Conservation (phyloP, 1,140 invertebrate species). For the Rhysida immarginata region DNA sequence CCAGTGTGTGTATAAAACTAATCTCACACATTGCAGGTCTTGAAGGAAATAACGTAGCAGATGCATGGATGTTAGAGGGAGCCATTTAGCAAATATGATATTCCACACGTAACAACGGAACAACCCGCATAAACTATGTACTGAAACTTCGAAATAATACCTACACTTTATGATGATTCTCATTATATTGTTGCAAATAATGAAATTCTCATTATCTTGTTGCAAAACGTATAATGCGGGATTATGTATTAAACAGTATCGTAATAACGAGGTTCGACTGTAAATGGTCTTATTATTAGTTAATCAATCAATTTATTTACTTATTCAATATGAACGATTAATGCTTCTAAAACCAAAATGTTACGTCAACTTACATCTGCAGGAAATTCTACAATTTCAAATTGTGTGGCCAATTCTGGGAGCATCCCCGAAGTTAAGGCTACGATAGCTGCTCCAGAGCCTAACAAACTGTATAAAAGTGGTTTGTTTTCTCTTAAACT, state of each 20-base stretch:
- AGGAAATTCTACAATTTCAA: constrained; percentile 82
- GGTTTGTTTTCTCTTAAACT: constrained; percentile 80
- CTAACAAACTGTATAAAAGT: constrained; percentile 71
- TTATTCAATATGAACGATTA: constrained; percentile 3
- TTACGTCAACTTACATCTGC: constrained; percentile 45
- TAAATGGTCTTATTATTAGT: neutral
- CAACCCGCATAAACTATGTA: too few species aligned
- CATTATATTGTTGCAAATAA: too few species aligned
- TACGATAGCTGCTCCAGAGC: constrained; percentile 54
- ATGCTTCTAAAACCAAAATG: constrained; percentile 2
- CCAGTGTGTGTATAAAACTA: too few species aligned
- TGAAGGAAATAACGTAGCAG: too few species aligned
- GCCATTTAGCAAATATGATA: too few species aligned
- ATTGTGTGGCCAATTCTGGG: constrained; percentile 58
- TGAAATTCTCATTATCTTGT: neutral
- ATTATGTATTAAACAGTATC: neutral
- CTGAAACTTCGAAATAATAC: too few species aligned
- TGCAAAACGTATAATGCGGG: neutral
- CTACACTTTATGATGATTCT: too few species aligned
- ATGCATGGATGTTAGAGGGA: too few species aligned
- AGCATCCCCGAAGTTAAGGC: constrained; percentile 56
- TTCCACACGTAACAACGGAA: too few species aligned
- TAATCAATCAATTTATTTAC: neutral
- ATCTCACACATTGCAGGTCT: too few species aligned
- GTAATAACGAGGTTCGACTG: neutral